These are phyloP conservation scores for Micromesistius poutassou DNA, from an alignment of 2,797 vertebrate genomes.

Conservation along the genomic window DNA sequence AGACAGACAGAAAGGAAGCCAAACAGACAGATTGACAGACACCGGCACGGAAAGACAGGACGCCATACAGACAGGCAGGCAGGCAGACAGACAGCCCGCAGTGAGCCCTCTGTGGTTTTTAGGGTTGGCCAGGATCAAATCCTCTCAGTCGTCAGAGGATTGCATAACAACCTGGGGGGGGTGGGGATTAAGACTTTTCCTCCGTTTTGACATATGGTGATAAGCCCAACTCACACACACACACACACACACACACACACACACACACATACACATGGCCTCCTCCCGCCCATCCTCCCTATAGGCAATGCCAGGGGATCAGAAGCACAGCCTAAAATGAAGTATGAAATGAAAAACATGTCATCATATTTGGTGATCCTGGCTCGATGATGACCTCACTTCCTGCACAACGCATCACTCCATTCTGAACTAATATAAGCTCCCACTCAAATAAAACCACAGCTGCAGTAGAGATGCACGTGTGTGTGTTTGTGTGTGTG, in stretches of 20 bases:
- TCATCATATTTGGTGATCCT: background rate
- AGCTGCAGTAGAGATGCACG: background rate
- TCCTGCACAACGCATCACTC: background rate
- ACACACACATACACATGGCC: background rate
- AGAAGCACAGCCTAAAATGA: no score
- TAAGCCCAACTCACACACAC: background rate
- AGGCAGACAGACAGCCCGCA: background rate
- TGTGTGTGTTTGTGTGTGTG: background rate
- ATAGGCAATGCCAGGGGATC: no score
- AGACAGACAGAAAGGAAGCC: background rate
- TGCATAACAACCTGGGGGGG: conserved; percentile 38
- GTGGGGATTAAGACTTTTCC: conserved; percentile 56
- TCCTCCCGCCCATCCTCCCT: no score
- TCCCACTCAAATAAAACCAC: background rate
- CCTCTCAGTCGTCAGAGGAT: conserved; percentile 34
- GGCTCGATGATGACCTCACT: background rate
- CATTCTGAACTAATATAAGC: background rate
- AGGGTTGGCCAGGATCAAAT: conserved; percentile 5
- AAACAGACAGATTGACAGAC: background rate
- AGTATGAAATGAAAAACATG: no score
- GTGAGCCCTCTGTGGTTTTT: conserved; percentile 6
- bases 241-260: conserved; percentile 16
- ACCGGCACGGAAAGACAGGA: background rate
- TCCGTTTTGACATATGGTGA: conserved; percentile 63
- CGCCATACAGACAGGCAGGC: background rate